Evolutionary conservation across 2,797 vertebrate genomes (phyloP), one percentile per base, ranked within the genome.

Genomic region (Chloroceryle inda): DNA sequence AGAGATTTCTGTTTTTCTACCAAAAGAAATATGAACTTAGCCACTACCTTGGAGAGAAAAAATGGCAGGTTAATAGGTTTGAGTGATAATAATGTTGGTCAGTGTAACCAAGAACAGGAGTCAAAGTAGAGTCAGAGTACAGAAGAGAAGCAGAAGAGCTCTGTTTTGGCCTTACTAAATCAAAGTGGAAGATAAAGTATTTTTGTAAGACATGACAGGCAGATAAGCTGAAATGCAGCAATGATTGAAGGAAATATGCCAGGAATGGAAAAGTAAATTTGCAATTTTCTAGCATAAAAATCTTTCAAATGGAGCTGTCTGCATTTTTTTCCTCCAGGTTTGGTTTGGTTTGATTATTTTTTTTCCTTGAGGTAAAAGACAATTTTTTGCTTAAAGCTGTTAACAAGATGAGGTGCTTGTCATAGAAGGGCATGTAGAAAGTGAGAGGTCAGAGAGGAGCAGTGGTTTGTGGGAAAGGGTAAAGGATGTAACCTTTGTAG

Each of bases 321-420:
- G 18, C 2, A 55, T 9, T 62, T 77, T 90, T 82, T 86, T 88
- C 31, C 31, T 80, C 33, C 37, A 42, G 14, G n/a, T 59, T 64
- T 53, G 27, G n/a, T 59, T 64, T 53, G 27, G 11, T 55, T 82
- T 88, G 24, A 45, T 35, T 37, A n/a, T 47, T 56, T 67, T 89
- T 85, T 86, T 86, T 56, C 23, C 59, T 92, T 29, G 58, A 76
- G 74, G 37, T 22, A 85, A 76, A 74, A 59, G 10, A 26, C 63
- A 76, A 14, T 73, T 76, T 86, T 88, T 88, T 90, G 20, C 56
- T 90, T 73, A 73, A 95, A 95, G 31, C 52, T 85, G 53, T 85
- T 94, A 79, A 91, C 1, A 11, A 76, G 35, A 89, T 56, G 74
- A 91, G 37, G 44, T 49, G 8, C 62, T 92, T 74, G 66, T 90